Conservation (phyloP, 2,797 vertebrate species). For the Anomalospiza imberbis region DNA sequence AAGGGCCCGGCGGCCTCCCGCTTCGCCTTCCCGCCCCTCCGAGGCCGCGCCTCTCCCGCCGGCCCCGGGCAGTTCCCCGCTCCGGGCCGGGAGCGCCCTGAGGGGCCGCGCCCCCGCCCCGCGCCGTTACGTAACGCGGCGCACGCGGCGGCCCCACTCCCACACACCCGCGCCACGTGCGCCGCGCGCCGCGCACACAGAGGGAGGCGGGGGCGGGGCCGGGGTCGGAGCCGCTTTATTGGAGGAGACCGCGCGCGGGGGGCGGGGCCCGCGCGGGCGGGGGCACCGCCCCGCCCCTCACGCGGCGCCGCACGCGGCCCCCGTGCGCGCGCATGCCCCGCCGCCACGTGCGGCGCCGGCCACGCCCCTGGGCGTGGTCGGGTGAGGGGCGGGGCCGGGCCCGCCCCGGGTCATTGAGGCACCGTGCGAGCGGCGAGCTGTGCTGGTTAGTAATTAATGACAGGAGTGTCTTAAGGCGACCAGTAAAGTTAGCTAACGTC, state of each 20-base stretch:
- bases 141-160: slow-evolving; percentile 5
- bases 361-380: neutral
- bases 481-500: slow-evolving; percentile 40
- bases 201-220: neutral
- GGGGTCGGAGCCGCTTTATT: neutral
- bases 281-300: neutral
- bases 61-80: neutral
- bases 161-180: slow-evolving; percentile 11
- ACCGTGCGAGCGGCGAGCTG: neutral
- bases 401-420: neutral
- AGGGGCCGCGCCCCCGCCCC: neutral
- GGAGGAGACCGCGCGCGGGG: neutral
- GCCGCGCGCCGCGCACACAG: neutral
- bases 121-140: neutral
- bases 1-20: neutral
- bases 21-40: neutral
- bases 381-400: neutral
- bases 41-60: neutral
- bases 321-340: neutral
- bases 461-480: slow-evolving; percentile 64
- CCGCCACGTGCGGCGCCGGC: neutral
- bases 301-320: neutral
- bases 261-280: neutral
- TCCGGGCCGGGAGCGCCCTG: neutral
- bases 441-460: neutral